Conservation (phyloP, 2,797 vertebrate genomes). For the Bothrops alternatus region DNA sequence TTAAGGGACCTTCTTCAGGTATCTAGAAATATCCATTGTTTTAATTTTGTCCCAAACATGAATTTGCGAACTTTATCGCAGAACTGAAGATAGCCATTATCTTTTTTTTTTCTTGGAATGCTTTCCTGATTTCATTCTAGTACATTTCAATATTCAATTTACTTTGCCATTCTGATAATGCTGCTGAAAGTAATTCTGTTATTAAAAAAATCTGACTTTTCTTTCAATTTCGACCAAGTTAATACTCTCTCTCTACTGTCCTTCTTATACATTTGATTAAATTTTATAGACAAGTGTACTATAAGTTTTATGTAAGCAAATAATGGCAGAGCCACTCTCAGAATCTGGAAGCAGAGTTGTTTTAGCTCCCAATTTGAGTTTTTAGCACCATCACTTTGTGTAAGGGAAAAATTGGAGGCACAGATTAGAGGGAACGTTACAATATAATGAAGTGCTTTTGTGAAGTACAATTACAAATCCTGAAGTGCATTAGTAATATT, state of each 20-base stretch:
- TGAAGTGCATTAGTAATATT: conserved; percentile 31
- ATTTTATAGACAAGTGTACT: neutral
- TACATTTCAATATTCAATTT: neutral
- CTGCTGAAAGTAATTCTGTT: neutral
- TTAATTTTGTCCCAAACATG: neutral
- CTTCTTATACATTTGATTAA: neutral
- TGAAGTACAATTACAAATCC: conserved; percentile 21
- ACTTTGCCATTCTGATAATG: neutral
- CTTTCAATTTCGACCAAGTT: neutral
- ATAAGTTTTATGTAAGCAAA: neutral
- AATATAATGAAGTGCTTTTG: neutral
- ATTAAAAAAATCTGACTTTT: neutral
- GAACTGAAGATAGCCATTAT: neutral
- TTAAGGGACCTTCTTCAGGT: neutral
- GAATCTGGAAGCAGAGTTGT: neutral
- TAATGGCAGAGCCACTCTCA: neutral
- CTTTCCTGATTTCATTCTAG: neutral
- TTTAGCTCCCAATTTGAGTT: neutral
- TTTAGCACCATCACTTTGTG: neutral
- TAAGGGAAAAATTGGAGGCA: neutral
- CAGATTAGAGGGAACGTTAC: neutral
- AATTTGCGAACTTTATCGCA: neutral
- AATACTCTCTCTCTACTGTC: neutral
- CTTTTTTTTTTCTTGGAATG: neutral
- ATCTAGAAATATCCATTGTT: neutral